These are phyloP conservation scores for Neomonachus schauinslandi DNA, from an alignment of 2,113 vertebrate species.

Conservation along the genomic window DNA sequence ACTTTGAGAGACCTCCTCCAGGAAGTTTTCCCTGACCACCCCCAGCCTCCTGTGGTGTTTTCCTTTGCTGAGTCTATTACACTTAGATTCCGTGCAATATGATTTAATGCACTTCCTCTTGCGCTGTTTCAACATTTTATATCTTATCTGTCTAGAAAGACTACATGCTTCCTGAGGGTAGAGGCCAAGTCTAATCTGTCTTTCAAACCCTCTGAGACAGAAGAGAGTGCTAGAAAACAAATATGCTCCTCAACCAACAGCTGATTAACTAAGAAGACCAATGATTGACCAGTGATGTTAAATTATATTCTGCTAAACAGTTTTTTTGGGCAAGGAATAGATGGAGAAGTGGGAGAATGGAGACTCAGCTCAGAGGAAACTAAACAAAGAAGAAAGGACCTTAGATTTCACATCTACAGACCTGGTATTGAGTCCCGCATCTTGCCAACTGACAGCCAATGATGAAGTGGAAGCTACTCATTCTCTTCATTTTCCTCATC, in stretches of 20 bases:
- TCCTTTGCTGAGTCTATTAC: not conserved
- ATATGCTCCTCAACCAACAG: not conserved
- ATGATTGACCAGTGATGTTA: not conserved
- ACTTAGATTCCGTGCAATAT: not conserved
- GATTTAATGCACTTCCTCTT: not conserved
- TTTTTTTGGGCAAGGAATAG: not conserved
- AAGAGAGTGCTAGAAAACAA: not conserved
- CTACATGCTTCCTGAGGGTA: not conserved
- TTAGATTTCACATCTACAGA: not conserved
- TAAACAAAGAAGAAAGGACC: not conserved
- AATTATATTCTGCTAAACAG: not conserved
- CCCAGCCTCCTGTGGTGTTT: not conserved
- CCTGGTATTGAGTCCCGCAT: not conserved
- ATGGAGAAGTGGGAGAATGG: not conserved
- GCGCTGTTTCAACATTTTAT: not conserved
- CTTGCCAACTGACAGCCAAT: not conserved
- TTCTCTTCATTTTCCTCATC: not conserved
- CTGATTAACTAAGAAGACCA: not conserved
- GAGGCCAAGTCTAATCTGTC: not conserved
- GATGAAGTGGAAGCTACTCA: not conserved
- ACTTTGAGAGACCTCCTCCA: not conserved
- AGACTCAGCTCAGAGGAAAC: not conserved
- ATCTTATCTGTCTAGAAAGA: slow-evolving; percentile 13
- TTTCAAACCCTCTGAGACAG: not conserved
- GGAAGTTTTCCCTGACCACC: not conserved